Base-by-base conservation (phyloP, 2,113 vertebrate genomes). In the Triplophysa tibetana region DNA sequence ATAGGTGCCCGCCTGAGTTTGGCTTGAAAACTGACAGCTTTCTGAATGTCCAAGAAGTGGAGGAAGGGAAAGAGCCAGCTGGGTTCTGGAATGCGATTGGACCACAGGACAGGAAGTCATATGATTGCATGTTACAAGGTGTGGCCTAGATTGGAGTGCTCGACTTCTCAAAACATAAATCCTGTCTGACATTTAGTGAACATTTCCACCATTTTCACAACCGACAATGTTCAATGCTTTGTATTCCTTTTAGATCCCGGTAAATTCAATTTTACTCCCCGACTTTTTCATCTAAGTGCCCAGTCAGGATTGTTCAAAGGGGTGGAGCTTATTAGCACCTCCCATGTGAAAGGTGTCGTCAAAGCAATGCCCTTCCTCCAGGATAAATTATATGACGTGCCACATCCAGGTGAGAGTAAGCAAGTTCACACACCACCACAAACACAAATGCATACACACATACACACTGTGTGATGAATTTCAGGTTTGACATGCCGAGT, bases 121-220 rank as follows among this genome's bases (percentile, higher is more conserved):
- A 94, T 14, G 93, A 94, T 84, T 92, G 92, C 86, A 94, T 94
- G 93, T 82, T 94, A 61, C 92, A 93, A 91, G 93, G 93, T 94
- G 82, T 70, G 19, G 12, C 13, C 16, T 50, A 7, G 41, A 19
- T 16, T 41, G 4, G 19, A 10, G n/a, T 21, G 23, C 63, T n/a
- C 10, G 7, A 45, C 11, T 17, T 24, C 7, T 6, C 16, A 45
- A 41, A 43, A 19, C 23, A 33, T 33, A 23, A 29, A 19, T 26
- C 17, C 10, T 4, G 2, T 50, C 1, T 14, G 14, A 13, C 3
- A 50, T 11, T 11, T 13, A 50, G 13, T 50, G 10, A 50, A 50
- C 45, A 10, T 52, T 19, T 7, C 54, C 4, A 56, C 54, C 17
- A 5, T 56, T 56, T 9, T 8, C 8, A n/a, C 19, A 56, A 52